A percentile compares a stretch with the other conserved stretches of the same genome.
These are phyloP conservation scores for Hirudo medicinalis DNA, from an alignment of 1,140 invertebrate genomes.

Conservation along the genomic window DNA sequence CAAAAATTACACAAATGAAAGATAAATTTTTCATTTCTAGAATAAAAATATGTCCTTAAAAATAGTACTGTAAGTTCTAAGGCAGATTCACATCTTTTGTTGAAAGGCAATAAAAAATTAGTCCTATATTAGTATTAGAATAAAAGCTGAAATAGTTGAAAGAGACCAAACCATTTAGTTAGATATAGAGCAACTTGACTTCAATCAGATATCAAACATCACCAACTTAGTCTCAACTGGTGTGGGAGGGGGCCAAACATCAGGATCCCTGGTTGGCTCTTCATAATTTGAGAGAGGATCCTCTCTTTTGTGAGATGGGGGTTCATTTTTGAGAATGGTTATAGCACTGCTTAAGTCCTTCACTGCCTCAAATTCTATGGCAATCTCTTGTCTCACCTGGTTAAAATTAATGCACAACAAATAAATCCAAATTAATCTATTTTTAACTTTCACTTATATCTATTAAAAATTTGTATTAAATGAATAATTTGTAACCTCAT, in stretches of 20 bases:
- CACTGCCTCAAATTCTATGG: conserved; percentile 75
- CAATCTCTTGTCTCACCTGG: conserved; percentile 76
- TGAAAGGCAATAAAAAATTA: too few species aligned
- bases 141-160: too few species aligned
- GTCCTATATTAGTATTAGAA: too few species aligned
- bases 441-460: not conserved
- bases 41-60: too few species aligned
- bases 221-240: conserved; percentile 59
- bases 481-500: not conserved
- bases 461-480: too few species aligned
- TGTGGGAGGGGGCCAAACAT: conserved; percentile 73
- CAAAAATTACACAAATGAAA: too few species aligned
- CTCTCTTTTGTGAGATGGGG: conserved; percentile 22
- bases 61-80: too few species aligned
- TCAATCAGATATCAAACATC: too few species aligned
- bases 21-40: too few species aligned
- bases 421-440: not conserved
- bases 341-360: conserved; percentile 64
- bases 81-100: too few species aligned
- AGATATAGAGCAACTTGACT: too few species aligned
- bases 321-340: conserved; percentile 49
- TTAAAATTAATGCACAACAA: conserved; percentile 18
- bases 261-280: conserved; percentile 51
- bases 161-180: too few species aligned
- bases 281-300: conserved; percentile 40